Evolutionary conservation across 2,797 vertebrate species (phyloP), one percentile per base, ranked within the genome.

Genomic region (Clamator glandarius): DNA sequence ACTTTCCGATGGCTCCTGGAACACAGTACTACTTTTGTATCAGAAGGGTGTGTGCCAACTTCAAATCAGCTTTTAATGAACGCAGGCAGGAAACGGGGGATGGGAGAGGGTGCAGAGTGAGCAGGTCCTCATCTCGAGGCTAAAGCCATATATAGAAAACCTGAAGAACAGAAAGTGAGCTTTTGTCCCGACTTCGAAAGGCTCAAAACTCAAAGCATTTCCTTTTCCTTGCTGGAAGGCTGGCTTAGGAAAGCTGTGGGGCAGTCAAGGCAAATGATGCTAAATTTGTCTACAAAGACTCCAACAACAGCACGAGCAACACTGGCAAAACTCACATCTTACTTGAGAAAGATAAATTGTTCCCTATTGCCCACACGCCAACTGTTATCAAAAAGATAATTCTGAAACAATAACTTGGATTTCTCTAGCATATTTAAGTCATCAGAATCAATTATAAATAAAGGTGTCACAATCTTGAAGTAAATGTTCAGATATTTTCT

Each of bases 1-100:
- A 94, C 93, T 95, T 97, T 97, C 97, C 96, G 96, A 98, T 97
- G 90, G 96, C 77, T 92, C 69, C 93, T 89, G 95, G 96, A 96
- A 96, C 93, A 96, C 98, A 98, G 84, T 98, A 97, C 96, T 91
- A 98, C 98, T 98, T 98, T 98, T 98, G 98, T 98, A 97, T 84
- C 92, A 96, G 91, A 94, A 94, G 63, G 95, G 96, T 18, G 81
- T 96, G 94, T 98, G 97, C 97, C 97, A 97, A 97, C 97, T 97
- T 96, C 97, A 98, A 96, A 95, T 96, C 97, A 97, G 96, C 94
- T 96, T 97, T 97, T 98, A 98, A 98, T 98, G 98, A 98, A 98
- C 96, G 98, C 96, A 93, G 97, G 97, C 98, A 98, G 98, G 98
- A 99, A 98, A 98, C 96, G 93, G 98, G 97, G 98, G 98, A 97